A percentile compares a stretch with the other conserved stretches of the same genome.
Conservation (phyloP, 1,140 invertebrate genomes). For the Limonius californicus region DNA sequence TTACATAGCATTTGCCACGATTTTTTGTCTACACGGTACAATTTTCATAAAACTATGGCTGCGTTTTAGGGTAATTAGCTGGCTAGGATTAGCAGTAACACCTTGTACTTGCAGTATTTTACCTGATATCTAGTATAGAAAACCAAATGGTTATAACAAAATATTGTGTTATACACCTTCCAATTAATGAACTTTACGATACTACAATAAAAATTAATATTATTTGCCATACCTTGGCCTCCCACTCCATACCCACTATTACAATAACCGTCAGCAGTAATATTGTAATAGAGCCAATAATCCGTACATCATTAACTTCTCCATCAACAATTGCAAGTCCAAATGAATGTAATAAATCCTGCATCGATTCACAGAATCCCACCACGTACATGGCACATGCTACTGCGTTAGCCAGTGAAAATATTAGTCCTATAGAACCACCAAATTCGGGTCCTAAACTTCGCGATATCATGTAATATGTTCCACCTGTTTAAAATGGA, state of each 20-base stretch:
- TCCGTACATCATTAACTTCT: slow-evolving; percentile 56
- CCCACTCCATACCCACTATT: slow-evolving; percentile 87
- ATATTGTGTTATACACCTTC: too few species aligned
- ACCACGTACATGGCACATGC: slow-evolving; percentile 98
- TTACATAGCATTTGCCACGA: too few species aligned
- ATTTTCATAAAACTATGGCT: too few species aligned
- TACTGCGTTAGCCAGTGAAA: slow-evolving; percentile 91
- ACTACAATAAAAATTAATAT: too few species aligned
- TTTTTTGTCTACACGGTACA: too few species aligned
- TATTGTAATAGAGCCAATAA: slow-evolving; percentile 75
- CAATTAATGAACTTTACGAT: too few species aligned
- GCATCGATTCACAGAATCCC: slow-evolving; percentile 92
- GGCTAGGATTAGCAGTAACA: too few species aligned
- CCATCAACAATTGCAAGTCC: slow-evolving; percentile 59
- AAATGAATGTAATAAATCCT: slow-evolving; percentile 57
- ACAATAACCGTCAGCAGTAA: slow-evolving; percentile 74
- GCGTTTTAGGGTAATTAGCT: too few species aligned
- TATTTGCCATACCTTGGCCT: slow-evolving; percentile 75
- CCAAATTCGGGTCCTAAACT: slow-evolving; percentile 97
- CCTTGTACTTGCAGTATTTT: too few species aligned
- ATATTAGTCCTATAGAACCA: slow-evolving; percentile 81
- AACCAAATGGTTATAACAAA: too few species aligned
- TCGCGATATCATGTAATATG: slow-evolving; percentile 96
- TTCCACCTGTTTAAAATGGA: slow-evolving; percentile 66
- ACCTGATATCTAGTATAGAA: background rate